Base-by-base conservation (phyloP, 2,113 vertebrate species). In the Carlito syrichta region DNA sequence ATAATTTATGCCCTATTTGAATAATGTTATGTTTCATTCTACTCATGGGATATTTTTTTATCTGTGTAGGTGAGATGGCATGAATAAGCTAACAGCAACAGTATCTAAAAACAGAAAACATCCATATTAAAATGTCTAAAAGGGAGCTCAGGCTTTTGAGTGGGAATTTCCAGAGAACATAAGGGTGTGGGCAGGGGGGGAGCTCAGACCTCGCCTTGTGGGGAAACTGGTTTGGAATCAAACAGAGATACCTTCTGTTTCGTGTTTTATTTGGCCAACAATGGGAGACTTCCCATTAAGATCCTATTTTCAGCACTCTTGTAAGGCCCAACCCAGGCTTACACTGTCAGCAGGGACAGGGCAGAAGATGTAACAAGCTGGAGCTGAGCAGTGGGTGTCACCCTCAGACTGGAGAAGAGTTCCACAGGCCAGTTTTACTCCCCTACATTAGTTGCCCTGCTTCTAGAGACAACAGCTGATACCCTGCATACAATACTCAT, bases 231-330 rank as follows among this genome's bases (percentile, higher is more conserved):
- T 76, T 58, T 91, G 93, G 86, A 89, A 79, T 86, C 96, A 82
- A 94, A 74, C 93, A 93, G 96, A 89, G 97, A 89, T 69, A 30
- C 95, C 97, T 78, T 96, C 96, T 97, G 96, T 89, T 95, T 93
- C 58, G 22, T 82, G 74, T 74, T 83, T 48, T 68, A 43, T 45
- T 86, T 95, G 82, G 95, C 96, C 86, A 84, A 54, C 73, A 17
- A 12, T 66, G 50, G 54, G 62, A 85, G 62, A 73, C 27, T 76
- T 83, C 88, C 95, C 30, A 40, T 62, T 86, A 85, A 76, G 56
- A 62, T 81, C 68, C 83, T 91, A 82, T 93, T 83, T 95, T 88
- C 30, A 69, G 79, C 78, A 95, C 54, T 84, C 90, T 71, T 48
- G 22, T 82, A 91, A 83, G 45, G 48, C 40, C 68, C 78, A 74